Evolutionary conservation across 1,140 invertebrate genomes (phyloP), one percentile per base, ranked within the genome.

Genomic region (Drosophila miranda): DNA sequence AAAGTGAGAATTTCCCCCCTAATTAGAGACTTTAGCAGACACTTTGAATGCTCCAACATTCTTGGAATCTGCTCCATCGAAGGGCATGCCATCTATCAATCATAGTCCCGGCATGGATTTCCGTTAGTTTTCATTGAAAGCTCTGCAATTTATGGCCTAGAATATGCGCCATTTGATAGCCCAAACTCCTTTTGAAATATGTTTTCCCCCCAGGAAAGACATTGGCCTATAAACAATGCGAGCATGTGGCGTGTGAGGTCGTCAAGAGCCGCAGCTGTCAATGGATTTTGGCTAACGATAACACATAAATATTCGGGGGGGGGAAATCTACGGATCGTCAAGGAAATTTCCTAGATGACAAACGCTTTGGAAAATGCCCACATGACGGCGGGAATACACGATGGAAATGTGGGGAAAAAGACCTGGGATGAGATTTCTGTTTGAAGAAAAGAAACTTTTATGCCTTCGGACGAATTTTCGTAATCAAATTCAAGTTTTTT

Each of bases 211-310:
- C 1, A 11, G 34, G 34, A 13, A 13, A 38, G 11, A 38, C 11
- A 38, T 38, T 38, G n/a, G 21, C 43, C 46, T 41, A 43, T 55
- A 34, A 55, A 45, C 34, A 49, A 45, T 42, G 41, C 41, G 34
- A 23, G 16, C 51, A 67, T 66, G 34, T 30, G 67, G 49, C n/a
- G 34, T 38, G 34, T 13, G 41, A 52, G 16, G 64, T 42, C 58
- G 62, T 54, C 30, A 45, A 19, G 9, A 23, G 50, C 23, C 66
- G 6, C 66, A 69, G 66, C 38, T 69, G 66, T 42, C 66, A 68
- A 68, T 55, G 44, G 44, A 26, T 48, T 49, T 49, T 7, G 23
- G 51, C 43, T 68, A 68, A 68, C 50, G 50, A 55, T 51, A 14
- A 21, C 61, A 23, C 62, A 46, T 67, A 67, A 67, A 67, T 48